Base-by-base conservation (phyloP, 2,888 invertebrate genomes). In the Calephelis perditalis region DNA sequence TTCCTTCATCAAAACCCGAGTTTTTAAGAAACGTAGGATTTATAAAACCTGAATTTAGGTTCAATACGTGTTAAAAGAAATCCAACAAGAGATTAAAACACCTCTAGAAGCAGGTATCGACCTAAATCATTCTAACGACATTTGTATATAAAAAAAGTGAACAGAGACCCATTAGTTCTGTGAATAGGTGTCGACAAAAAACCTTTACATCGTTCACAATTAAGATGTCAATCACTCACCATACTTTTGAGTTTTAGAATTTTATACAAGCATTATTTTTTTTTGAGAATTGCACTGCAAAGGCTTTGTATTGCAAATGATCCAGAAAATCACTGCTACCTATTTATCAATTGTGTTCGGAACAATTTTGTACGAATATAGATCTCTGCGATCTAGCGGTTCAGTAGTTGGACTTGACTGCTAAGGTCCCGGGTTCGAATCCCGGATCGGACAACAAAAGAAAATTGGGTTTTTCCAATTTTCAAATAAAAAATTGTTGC, bases 311-410 rank as follows among this genome's bases (percentile, higher is more conserved):
- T 62, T 66, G 81, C 71, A 79, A 86, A 84, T 81, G 78, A 76
- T 73, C 78, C 80, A 76, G 79, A 75, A 83, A 86, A 84, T 85
- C 74, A 78, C 74, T 69, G 74, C 78, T 77, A 75, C 82, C 52
- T 52, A 40, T 78, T 71, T 70, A 75, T 71, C 72, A 60, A 49
- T 55, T 45, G 11, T 40, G 55, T 55, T 46, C 47, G 36, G 26
- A 26, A 26, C 26, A 26, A 26, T 26, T 26, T 26, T 26, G 26
- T 4, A 3, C 26, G 26, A 26, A 26, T 26, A 26, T 4, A 26
- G 26, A 15, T 15, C 15, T 15, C 15, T 1, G 15, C 1, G 15
- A 15, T 15, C 15, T 15, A 15, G 15, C 15, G 15, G 15, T 15
- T 15, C 15, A 15, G 15, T 15, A 15, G 15, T 15, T 15, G 15